Evolutionary conservation across 1,140 invertebrate genomes (phyloP).

Genomic region (Camponotus pennsylvanicus): DNA sequence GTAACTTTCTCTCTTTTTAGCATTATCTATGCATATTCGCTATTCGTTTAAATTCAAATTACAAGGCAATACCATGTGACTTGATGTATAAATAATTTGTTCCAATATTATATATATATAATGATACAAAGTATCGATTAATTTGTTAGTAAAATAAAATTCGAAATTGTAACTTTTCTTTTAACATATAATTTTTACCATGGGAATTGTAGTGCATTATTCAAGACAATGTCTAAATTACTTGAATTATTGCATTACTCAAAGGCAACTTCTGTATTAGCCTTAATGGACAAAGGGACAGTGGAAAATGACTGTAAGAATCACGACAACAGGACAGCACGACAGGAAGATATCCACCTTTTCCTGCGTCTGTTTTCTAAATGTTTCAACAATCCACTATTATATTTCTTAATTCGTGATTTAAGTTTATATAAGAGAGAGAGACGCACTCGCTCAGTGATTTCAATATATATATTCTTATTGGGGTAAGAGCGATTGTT

Average conservation of each 20-base stretch:
- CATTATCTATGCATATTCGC: constrained; percentile 71
- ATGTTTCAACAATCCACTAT: neutral
- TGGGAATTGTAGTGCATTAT: constrained; percentile 1
- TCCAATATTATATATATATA: neutral
- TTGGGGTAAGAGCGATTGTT: neutral
- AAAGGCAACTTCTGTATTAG: constrained; percentile 28
- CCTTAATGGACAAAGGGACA: constrained; percentile 62
- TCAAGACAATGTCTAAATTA: neutral
- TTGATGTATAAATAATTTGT: neutral
- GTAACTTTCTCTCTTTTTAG: constrained; percentile 59
- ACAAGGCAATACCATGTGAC: neutral
- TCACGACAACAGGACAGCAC: constrained; percentile 31
- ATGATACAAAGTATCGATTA: neutral
- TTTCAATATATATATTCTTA: constrained; percentile 9
- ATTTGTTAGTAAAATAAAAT: neutral
- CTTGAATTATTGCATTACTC: neutral
- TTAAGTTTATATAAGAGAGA: neutral
- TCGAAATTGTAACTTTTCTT: neutral
- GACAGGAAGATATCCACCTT: constrained; percentile 60
- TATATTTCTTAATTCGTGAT: neutral
- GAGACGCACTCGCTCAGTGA: neutral
- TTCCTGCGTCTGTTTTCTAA: constrained; percentile 58
- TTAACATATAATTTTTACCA: too few relatives aligned
- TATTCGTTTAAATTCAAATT: constrained; percentile 63
- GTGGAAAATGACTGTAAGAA: constrained; percentile 55